Conservation (phyloP, 2,888 invertebrate genomes). For the Psylliodes chrysocephalus region DNA sequence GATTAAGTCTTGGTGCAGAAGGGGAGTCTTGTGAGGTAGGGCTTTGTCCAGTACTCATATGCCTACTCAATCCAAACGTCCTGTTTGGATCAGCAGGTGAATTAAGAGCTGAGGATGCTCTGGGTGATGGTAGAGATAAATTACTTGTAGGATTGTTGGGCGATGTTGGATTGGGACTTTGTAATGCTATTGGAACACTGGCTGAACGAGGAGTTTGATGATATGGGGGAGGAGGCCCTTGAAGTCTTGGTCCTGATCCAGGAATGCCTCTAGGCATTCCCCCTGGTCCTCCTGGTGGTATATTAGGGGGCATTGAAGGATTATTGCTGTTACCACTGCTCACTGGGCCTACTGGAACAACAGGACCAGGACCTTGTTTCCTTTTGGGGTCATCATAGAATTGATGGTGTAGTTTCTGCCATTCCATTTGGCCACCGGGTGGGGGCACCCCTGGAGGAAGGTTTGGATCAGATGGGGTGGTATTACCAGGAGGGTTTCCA, state of each 20-base stretch:
- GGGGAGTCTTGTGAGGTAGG: slow-evolving; percentile 74
- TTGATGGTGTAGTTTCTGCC: slow-evolving; percentile 91
- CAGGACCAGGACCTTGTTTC: slow-evolving; percentile 56
- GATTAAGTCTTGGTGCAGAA: slow-evolving; percentile 66
- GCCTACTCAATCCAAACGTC: slow-evolving; percentile 66
- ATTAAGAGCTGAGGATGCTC: slow-evolving; percentile 75
- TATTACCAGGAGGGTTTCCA: slow-evolving; percentile 43
- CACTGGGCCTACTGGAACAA: slow-evolving; percentile 53
- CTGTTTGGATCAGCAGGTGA: slow-evolving; percentile 75
- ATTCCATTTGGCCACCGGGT: slow-evolving; percentile 79
- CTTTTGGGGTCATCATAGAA: slow-evolving; percentile 79
- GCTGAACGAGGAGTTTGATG: slow-evolving; percentile 79
- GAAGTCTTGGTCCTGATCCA: slow-evolving; percentile 66
- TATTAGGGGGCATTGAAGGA: slow-evolving; percentile 39
- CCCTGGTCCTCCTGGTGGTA: slow-evolving; percentile 40
- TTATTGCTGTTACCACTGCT: slow-evolving; percentile 48
- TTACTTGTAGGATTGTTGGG: slow-evolving; percentile 78
- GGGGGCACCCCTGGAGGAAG: slow-evolving; percentile 52
- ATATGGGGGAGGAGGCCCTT: slow-evolving; percentile 83
- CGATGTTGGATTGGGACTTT: slow-evolving; percentile 78
- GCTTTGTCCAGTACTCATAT: slow-evolving; percentile 70
- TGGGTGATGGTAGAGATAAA: slow-evolving; percentile 78
- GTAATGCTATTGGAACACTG: slow-evolving; percentile 78
- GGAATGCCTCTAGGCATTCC: slow-evolving; percentile 56
- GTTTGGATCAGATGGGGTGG: slow-evolving; percentile 33